Evolutionary conservation across 2,888 invertebrate genomes (phyloP), one percentile per base, ranked within the genome.

Genomic region (Chironomus riparius): DNA sequence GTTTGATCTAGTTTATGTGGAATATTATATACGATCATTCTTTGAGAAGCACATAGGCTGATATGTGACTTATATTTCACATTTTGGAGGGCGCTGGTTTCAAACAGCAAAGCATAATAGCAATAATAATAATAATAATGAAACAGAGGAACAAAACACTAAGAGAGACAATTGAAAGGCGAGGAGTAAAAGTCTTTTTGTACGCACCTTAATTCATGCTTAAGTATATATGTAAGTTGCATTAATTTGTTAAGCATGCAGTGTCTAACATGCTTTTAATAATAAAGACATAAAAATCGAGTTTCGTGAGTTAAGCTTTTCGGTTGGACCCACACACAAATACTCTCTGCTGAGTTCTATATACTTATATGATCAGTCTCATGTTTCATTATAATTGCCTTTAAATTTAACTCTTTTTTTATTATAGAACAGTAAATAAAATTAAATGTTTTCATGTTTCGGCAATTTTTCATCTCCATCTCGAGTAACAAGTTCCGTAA

Each of bases 161-260:
- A 38, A n/a, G 21, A 50, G 24, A 71, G 71, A 71, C 71, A 71
- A 71, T 56, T 47, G 56, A 71, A 71, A 65, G 71, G 56, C 71
- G 71, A 71, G 56, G 71, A 71, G 71, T 22, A 47, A 71, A 71
- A 70, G 56, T 50, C 12, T 71, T 50, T 15, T 56, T 18, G 71
- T 56, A 28, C 72, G 62, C 72, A 72, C 72, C 72, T 62, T 62
- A 62, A 72, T 72, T 70, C 70, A 18, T 50, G 22, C 22, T 38
- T 50, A 15, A 38, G 13, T 70, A 15, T 15, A n/a, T 56, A 38
- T 56, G 50, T 50, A 24, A 56, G 56, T 15, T 70, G 70, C 70
- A 70, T 56, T 70, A 70, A 70, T 70, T 70, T 70, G 70, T 70
- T 50, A 70, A 28, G 15, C 72, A 72, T 50, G 72, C 72, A 50